Base-by-base conservation (phyloP, 1,140 invertebrate species). In the Anoplolepis gracilipes region DNA sequence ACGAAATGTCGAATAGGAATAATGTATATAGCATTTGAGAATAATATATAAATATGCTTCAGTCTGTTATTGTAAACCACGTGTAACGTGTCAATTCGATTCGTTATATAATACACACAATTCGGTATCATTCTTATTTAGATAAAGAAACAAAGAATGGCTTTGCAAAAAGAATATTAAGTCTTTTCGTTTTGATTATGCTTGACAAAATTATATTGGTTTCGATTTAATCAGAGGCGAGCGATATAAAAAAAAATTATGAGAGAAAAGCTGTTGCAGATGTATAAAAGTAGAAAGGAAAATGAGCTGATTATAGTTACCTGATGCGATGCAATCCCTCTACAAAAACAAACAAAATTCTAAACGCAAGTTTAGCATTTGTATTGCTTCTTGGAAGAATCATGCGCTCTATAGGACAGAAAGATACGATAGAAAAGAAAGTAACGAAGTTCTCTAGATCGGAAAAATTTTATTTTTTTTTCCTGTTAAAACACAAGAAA, bases 211-310 rank as follows among this genome's bases (percentile, higher is more conserved):
- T 73, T 73, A 57, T 73, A 8, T 5, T 2, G 22, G 36, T 61
- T 57, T 4, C 22, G 7, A 75, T 30, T 62, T 39, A n/a, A 59
- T 76, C 39, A 76, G 28, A 57, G 11, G 49, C 39, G 77, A 84
- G 85, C 30, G 72, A 86, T 73, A 25, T 59, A 13, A 64, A 46
- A 13, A 85, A 90, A 65, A 85, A 82, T 86, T 59, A 36, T 88
- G 85, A 88, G 4, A 46, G 70, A 22, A 22, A 85, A 90, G 65
- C 67, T 72, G 73, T 55, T 84, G 25, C 69, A 88, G 59, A 67
- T 73, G 70, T 90, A 89, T 89, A 84, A 87, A 81, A 49, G 42
- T 90, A 88, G 72, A 84, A 62, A 81, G 36, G 42, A 85, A 65
- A 59, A 79, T 46, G 75, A 49, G 61, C 65, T 81, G 36, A 53